Evolutionary conservation across 2,113 vertebrate genomes (phyloP), one percentile per base, ranked within the genome.

Genomic region (Tautogolabrus adspersus): DNA sequence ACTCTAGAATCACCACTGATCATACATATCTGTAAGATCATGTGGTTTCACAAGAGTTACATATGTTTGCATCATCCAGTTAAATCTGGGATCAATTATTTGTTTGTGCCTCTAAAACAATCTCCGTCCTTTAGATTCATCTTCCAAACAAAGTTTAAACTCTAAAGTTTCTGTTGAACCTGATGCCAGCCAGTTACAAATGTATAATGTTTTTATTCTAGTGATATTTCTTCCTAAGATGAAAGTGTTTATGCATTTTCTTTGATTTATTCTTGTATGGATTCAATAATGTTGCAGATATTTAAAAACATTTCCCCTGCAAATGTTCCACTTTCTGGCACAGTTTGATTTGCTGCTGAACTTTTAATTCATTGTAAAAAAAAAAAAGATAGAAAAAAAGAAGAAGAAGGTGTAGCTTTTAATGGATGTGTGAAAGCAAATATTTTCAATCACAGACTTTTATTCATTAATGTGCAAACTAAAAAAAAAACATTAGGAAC

Each of bases 361-460:
- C 26, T 62, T 79, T 72, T 22, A 30, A 40, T 52, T 26, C 40
- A 66, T 75, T 34, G 16, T 3, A 57, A 34, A 62, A 10, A 6
- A 4, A 34, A 0, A 34, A 34, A 6, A 34, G 4, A 34, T 6
- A 6, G 3, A 6, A 1, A 34, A 34, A 6, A 2, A 26, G 3
- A 26, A 26, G 3, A 26, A 6, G 30, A 34, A 34, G 6, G 30
- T 81, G 77, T 61, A 54, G 47, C 30, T 56, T 72, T 66, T 77
- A 84, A 83, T 80, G 46, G 57, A 75, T 55, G 60, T 83, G 80
- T 82, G 79, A 87, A 6, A 72, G 42, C 47, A 56, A 52, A 5
- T 60, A 26, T 44, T 3, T 19, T 42, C 0, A 60, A 46, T 44
- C 61, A 67, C 55, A 60, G 61, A 64, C 49, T 15, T 40, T 30